phyloP scores from a whole-genome alignment of 2,888 invertebrate species.

The Empis livida region DNA sequence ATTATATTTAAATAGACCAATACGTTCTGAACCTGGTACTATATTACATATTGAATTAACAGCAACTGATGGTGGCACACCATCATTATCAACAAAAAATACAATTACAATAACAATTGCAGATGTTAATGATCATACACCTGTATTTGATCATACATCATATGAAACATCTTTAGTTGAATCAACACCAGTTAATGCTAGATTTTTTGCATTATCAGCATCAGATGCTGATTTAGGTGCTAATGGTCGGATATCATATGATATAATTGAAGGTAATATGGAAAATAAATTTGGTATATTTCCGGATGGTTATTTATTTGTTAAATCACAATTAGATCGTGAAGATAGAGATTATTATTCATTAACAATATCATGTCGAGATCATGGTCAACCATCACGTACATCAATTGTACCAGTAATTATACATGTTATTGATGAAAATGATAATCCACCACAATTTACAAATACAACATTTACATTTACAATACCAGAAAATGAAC shows the following conservation, averaged over 20 bases:
- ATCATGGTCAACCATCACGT: constrained; percentile 63
- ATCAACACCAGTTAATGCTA: constrained; percentile 78
- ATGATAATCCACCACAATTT: constrained; percentile 91
- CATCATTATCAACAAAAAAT: constrained; percentile 61
- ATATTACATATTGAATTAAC: constrained; percentile 62
- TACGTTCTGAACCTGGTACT: constrained; percentile 60
- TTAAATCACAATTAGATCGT: constrained; percentile 72
- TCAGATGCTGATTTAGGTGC: constrained; percentile 74
- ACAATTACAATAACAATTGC: constrained; percentile 57
- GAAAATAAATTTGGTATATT: constrained; percentile 86
- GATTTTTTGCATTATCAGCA: constrained; percentile 82
- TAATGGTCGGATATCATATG: constrained; percentile 69
- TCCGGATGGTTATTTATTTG: constrained; percentile 86
- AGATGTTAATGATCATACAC: constrained; percentile 93
- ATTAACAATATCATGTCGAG: constrained; percentile 68
- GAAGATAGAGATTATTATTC: constrained; percentile 88
- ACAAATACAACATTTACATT: constrained; percentile 83
- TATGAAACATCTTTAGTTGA: constrained; percentile 88
- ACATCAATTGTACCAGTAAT: constrained; percentile 82
- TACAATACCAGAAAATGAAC: constrained; percentile 77
- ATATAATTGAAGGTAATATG: constrained; percentile 73
- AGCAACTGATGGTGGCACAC: constrained; percentile 72
- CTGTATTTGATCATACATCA: constrained; percentile 80
- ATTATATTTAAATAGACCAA: constrained; percentile 70
- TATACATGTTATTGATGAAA: constrained; percentile 89